phyloP scores from a whole-genome alignment of 2,797 vertebrate genomes.

The Micromesistius poutassou region DNA sequence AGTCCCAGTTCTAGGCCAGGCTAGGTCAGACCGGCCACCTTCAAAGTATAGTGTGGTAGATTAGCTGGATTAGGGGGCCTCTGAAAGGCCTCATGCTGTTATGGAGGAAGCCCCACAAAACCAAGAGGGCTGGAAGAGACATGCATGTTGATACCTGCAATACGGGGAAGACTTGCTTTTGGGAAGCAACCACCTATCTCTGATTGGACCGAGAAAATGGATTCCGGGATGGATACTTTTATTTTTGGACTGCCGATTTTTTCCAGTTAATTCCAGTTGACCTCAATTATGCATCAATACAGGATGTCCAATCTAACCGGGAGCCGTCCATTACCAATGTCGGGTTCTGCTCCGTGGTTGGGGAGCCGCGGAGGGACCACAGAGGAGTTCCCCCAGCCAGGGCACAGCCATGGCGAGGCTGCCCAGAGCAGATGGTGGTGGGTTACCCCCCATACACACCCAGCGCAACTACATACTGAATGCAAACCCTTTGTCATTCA shows the following conservation, averaged over 20 bases:
- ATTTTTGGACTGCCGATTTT: background rate
- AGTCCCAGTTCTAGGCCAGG: constrained; percentile 55
- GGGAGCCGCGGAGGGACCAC: constrained; percentile 23
- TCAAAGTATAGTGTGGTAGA: constrained; percentile 90
- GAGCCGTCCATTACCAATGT: constrained; percentile 35
- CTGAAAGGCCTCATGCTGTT: constrained; percentile 88
- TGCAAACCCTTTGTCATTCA: constrained; percentile 68
- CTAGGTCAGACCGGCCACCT: constrained; percentile 80
- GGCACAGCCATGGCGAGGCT: constrained; percentile 51
- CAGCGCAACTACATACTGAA: constrained; percentile 60
- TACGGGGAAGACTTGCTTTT: background rate
- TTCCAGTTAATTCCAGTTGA: background rate
- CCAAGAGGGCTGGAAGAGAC: constrained; percentile 81
- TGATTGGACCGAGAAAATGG: background rate
- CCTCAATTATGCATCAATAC: background rate
- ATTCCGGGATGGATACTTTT: background rate
- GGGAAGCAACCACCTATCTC: background rate
- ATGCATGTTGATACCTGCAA: constrained; percentile 75
- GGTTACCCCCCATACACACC: constrained; percentile 54
- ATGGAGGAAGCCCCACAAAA: constrained; percentile 83
- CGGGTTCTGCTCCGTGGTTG: constrained; percentile 26
- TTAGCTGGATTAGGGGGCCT: constrained; percentile 91
- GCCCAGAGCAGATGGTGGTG: constrained; percentile 68
- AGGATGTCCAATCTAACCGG: background rate
- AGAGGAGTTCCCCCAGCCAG: constrained; percentile 52